Evolutionary conservation across 1,140 invertebrate genomes (phyloP).

Genomic region (Drosophila arizonae): DNA sequence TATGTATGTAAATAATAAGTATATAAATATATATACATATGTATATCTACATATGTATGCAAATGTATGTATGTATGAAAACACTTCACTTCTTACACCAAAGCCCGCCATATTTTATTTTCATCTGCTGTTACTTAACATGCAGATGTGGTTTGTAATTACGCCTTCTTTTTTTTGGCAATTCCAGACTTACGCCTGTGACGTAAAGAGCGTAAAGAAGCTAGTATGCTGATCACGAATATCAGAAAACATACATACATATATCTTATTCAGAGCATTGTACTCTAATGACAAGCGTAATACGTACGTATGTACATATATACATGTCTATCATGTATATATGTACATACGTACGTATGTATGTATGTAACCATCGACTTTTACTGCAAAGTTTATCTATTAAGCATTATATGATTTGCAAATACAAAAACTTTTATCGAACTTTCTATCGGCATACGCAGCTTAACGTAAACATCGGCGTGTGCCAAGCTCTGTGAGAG

Average conservation of each 20-base stretch:
- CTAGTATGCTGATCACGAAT: conserved; percentile 24
- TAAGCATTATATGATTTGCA: too few species aligned
- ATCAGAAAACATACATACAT: conserved; percentile 17
- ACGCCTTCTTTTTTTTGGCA: conserved; percentile 32
- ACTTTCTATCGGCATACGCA: too few species aligned
- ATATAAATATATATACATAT: background rate
- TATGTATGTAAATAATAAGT: background rate
- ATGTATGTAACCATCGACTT: too few species aligned
- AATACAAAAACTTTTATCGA: too few species aligned
- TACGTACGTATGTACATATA: background rate
- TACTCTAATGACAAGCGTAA: too few species aligned
- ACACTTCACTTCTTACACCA: conserved; percentile 17
- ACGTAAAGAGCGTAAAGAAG: conserved; percentile 1
- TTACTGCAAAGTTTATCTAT: too few species aligned
- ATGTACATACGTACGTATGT: too few species aligned
- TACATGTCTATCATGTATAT: too few species aligned
- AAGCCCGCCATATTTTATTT: conserved; percentile 9
- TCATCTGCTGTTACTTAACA: conserved; percentile 18
- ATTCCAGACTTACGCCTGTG: conserved; percentile 15
- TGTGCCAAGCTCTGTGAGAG: too few species aligned
- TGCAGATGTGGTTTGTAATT: conserved; percentile 28
- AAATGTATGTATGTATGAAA: background rate
- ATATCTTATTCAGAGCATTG: background rate
- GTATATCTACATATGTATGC: background rate
- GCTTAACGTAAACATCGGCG: background rate